These are phyloP conservation scores for Seriola quinqueradiata DNA, from an alignment of 2,113 vertebrate species.

Conservation along the genomic window DNA sequence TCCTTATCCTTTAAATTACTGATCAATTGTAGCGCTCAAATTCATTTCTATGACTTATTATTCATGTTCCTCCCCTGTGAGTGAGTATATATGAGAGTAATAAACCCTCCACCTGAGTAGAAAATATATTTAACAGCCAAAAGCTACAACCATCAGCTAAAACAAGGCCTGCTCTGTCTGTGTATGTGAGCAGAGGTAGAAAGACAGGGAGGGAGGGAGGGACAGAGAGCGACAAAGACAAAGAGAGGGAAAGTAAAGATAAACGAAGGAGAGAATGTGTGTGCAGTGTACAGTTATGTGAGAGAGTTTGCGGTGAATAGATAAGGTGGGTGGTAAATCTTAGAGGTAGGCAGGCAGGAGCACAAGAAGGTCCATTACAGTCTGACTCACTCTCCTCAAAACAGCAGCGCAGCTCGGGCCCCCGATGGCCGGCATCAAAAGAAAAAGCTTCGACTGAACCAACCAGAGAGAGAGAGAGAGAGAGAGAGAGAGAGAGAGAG, in stretches of 20 bases:
- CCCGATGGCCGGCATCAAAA: slow-evolving; percentile 57
- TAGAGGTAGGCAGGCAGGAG: slow-evolving; percentile 72
- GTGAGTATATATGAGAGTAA: background rate
- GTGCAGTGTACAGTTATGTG: slow-evolving; percentile 53
- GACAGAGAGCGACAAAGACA: slow-evolving; percentile 32
- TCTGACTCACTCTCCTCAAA: slow-evolving; percentile 74
- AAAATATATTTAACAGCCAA: slow-evolving; percentile 29
- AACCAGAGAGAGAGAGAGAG: slow-evolving; percentile 11
- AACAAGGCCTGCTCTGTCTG: slow-evolving; percentile 10
- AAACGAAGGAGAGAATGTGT: slow-evolving; percentile 58
- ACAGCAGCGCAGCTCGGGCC: slow-evolving; percentile 64
- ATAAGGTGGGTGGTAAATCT: slow-evolving; percentile 76
- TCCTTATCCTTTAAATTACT: slow-evolving; percentile 10
- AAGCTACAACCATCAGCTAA: slow-evolving; percentile 14
- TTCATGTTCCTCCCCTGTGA: slow-evolving; percentile 10
- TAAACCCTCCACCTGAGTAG: slow-evolving; percentile 11
- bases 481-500: background rate
- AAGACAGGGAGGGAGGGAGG: slow-evolving; percentile 3
- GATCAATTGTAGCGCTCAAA: slow-evolving; percentile 3
- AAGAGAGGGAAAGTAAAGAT: slow-evolving; percentile 53
- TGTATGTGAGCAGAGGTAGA: slow-evolving; percentile 16
- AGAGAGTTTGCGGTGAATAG: slow-evolving; percentile 64
- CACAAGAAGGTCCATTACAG: slow-evolving; percentile 68
- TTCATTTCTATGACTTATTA: slow-evolving; percentile 18
- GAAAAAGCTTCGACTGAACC: slow-evolving; percentile 25